Evolutionary conservation across 2,797 vertebrate genomes (phyloP).

Genomic region (Cirrhinus mrigala): DNA sequence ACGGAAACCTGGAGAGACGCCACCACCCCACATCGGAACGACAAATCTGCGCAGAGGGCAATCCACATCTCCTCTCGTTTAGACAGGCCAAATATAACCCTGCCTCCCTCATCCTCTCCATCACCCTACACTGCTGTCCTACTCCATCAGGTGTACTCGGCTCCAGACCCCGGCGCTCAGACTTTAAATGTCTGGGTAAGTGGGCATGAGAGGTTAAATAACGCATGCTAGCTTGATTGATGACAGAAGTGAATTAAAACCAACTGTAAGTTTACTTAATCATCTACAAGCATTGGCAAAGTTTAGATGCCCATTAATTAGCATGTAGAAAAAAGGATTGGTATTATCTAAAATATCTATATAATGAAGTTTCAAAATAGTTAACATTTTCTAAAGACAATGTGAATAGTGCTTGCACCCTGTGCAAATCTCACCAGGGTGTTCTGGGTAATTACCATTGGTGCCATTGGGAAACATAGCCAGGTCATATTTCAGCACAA

Average conservation of each 20-base stretch:
- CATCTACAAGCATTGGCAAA: background rate
- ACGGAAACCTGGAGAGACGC: constrained; percentile 56
- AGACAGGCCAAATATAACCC: constrained; percentile 57
- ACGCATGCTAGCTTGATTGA: constrained; percentile 18
- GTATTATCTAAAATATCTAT: background rate
- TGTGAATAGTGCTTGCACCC: background rate
- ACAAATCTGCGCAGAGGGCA: constrained; percentile 38
- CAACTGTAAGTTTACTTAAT: constrained; percentile 1
- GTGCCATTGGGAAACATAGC: background rate
- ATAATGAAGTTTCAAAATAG: background rate
- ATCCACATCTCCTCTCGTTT: constrained; percentile 39
- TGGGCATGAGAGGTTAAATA: constrained; percentile 20
- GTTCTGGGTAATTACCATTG: background rate
- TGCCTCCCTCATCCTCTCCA: constrained; percentile 51
- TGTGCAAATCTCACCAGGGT: background rate
- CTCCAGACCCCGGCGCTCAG: constrained; percentile 15
- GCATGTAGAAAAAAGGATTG: background rate
- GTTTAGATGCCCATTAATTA: background rate
- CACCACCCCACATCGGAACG: constrained; percentile 39
- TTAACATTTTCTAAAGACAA: background rate
- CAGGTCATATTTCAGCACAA: background rate
- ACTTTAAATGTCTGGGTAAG: constrained; percentile 45
- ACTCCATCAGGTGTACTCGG: constrained; percentile 35
- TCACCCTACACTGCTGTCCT: constrained; percentile 45
- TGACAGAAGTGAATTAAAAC: background rate